These are phyloP conservation scores for Coptodon rendalli DNA, from an alignment of 2,113 vertebrate genomes.

Conservation along the genomic window DNA sequence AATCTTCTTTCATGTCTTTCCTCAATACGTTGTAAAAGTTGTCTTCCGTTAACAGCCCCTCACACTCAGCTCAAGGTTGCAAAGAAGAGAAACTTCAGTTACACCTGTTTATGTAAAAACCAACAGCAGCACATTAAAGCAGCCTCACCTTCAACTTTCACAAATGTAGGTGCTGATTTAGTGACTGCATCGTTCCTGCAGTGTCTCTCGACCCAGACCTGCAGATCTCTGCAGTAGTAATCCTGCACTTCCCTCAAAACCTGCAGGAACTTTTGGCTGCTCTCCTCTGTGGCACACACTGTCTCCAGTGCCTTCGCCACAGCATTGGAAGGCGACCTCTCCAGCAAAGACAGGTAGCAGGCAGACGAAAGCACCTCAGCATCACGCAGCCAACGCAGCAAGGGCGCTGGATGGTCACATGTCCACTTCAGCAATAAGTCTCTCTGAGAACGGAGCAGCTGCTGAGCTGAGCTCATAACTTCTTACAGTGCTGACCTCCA, in stretches of 20 bases:
- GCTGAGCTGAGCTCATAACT: constrained; percentile 34
- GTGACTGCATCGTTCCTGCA: background rate
- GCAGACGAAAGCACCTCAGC: constrained; percentile 24
- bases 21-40: background rate
- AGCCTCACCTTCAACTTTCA: constrained; percentile 5
- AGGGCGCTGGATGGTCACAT: constrained; percentile 42
- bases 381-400: constrained; percentile 61
- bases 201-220: constrained; percentile 56
- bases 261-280: constrained; percentile 47
- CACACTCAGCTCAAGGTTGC: background rate
- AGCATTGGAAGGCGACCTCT: constrained; percentile 48
- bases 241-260: constrained; percentile 61
- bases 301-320: constrained; percentile 54
- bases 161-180: background rate
- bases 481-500: background rate
- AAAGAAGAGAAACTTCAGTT: background rate
- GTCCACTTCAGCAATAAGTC: constrained; percentile 55
- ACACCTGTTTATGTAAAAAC: background rate
- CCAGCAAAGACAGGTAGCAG: constrained; percentile 56
- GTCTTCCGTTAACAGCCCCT: background rate
- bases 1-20: background rate
- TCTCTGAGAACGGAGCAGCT: constrained; percentile 40
- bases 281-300: constrained; percentile 21
- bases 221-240: constrained; percentile 57
- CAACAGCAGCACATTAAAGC: background rate